phyloP scores from a whole-genome alignment of 2,113 vertebrate species.

The Stictonetta naevosa region DNA sequence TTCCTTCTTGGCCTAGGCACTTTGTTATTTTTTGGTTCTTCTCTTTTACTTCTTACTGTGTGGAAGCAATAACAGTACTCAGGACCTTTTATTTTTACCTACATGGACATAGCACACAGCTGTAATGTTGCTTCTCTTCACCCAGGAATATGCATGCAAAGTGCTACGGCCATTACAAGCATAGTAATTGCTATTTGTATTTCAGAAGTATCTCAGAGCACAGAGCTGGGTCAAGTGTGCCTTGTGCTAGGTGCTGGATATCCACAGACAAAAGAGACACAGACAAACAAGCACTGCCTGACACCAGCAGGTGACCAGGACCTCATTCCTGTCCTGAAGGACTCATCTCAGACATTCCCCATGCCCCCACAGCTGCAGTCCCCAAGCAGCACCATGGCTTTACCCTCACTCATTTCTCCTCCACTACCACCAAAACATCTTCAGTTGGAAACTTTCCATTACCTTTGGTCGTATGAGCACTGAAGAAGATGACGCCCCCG shows the following conservation, averaged over 20 bases:
- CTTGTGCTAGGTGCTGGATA: neutral
- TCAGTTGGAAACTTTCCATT: neutral
- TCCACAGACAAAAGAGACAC: neutral
- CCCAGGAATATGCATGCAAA: neutral
- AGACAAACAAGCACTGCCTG: neutral
- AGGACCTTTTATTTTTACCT: neutral
- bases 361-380: neutral
- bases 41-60: neutral
- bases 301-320: neutral
- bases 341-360: neutral
- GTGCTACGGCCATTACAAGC: no score
- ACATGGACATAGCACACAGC: accelerated
- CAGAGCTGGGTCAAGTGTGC: neutral
- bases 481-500: neutral
- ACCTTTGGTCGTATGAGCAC: neutral
- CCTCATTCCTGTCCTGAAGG: neutral
- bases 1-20: neutral
- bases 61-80: neutral
- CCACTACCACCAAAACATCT: neutral
- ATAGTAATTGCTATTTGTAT: neutral
- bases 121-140: neutral
- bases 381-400: accelerated
- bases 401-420: neutral
- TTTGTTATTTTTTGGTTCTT: neutral
- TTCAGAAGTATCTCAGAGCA: neutral